Base-by-base conservation (phyloP, 2,797 vertebrate species). In the Enteromius mattozi region DNA sequence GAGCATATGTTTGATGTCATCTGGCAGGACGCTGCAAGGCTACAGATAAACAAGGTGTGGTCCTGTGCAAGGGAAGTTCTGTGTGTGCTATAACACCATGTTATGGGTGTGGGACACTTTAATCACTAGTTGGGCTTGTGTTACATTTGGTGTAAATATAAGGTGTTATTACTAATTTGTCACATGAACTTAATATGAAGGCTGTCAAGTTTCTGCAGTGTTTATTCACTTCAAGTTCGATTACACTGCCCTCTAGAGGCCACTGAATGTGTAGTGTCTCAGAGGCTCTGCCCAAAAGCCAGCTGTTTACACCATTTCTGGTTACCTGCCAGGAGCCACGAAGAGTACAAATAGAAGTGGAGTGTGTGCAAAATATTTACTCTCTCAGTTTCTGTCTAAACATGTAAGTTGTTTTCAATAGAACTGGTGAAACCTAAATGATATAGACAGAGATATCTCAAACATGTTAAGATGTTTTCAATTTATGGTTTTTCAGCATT, bases 221-320 rank as follows among this genome's bases (percentile, higher is more conserved):
- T 56, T 42, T 42, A 4, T 5, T 19, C 21, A 42, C 13, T 45
- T n/a, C 4, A 47, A 21, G 33, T 45, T 14, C 1, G 54, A 16
- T 10, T 37, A 59, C 82, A 86, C 75, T 5, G 86, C 90, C 88
- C 0, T 86, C 91, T 92, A 87, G 81, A 89, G 93, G 85, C 4
- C 27, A 27, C 47, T 63, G 12, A 24, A 13, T 54, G 66, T 56
- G 47, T 63, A 4, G 30, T 27, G 47, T 7, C 65, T 42, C 49
- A 61, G 21, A 68, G 68, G 30, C 51, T 81, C 54, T 37, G 42
- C n/a, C 80, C 45, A 37, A 51, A 79, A 74, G 63, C 12, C 83
- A 35, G 24, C 83, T 81, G 88, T 88, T 87, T 85, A 78, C 72
- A 83, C 68, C 72, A 81, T 27, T 72, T 68, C 75, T 86, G 85